A percentile compares a stretch with the other conserved stretches of the same genome.
Evolutionary conservation across 2,888 invertebrate species (phyloP).

Genomic region (Luperina nickerlii): DNA sequence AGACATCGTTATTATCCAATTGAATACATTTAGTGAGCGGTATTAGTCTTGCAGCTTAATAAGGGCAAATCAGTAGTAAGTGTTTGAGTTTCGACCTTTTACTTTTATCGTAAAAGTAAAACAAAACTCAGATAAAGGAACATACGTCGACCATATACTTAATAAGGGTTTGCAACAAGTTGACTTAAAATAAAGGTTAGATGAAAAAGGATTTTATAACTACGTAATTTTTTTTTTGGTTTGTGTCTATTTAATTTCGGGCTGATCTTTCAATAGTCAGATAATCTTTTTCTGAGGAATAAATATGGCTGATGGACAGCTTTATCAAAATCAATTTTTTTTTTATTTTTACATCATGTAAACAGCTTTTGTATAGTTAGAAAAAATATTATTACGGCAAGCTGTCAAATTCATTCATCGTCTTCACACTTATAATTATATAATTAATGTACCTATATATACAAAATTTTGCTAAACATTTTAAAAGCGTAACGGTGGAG

Average conservation of each 20-base stretch:
- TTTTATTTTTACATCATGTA: no score
- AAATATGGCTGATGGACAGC: background rate
- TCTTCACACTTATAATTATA: background rate
- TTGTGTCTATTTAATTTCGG: background rate
- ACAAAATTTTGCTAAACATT: no score
- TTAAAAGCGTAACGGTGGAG: background rate
- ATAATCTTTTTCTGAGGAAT: background rate
- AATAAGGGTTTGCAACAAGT: conserved; percentile 35
- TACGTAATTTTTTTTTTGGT: background rate
- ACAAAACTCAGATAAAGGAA: conserved; percentile 55
- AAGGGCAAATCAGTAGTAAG: conserved; percentile 70
- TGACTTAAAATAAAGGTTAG: conserved; percentile 8
- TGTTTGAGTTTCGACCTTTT: conserved; percentile 63
- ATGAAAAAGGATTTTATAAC: conserved; percentile 1
- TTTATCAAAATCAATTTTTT: no score
- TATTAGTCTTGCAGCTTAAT: conserved; percentile 70
- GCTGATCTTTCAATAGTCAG: background rate
- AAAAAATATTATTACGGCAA: background rate
- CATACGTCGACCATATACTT: conserved; percentile 48
- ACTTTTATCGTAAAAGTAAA: conserved; percentile 46
- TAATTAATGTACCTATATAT: no score
- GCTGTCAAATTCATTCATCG: background rate
- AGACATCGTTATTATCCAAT: conserved; percentile 79
- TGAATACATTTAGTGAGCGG: conserved; percentile 76
- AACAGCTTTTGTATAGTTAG: background rate